Evolutionary conservation across 2,797 vertebrate species (phyloP).

Genomic region (Coreius guichenoti): DNA sequence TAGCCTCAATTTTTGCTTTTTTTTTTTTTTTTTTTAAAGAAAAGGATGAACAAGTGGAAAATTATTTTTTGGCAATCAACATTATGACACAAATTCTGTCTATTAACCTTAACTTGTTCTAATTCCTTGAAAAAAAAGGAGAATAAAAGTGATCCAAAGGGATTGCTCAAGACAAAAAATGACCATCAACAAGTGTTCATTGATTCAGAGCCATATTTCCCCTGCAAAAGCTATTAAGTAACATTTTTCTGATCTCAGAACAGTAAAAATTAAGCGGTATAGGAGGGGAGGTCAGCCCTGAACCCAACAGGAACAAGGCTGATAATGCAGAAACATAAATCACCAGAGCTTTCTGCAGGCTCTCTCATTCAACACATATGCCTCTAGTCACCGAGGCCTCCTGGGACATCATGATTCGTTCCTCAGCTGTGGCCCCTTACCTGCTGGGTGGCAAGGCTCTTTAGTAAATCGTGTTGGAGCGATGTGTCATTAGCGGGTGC

Average conservation of each 20-base stretch:
- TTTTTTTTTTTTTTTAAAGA: background rate
- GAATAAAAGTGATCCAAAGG: background rate
- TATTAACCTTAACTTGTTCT: background rate
- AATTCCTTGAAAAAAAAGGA: background rate
- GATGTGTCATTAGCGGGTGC: conserved; percentile 55
- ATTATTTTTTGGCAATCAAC: background rate
- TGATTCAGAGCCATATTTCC: background rate
- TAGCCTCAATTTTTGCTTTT: background rate
- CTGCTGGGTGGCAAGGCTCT: conserved; percentile 56
- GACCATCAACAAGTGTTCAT: background rate
- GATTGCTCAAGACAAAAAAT: background rate
- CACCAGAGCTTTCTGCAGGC: conserved; percentile 34
- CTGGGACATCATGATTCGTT: conserved; percentile 54
- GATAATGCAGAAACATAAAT: conserved; percentile 57
- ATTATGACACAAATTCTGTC: background rate
- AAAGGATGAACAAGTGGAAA: background rate
- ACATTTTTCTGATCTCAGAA: conserved; percentile 10
- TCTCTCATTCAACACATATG: conserved; percentile 61
- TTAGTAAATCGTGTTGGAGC: conserved; percentile 27
- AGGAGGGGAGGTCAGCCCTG: background rate
- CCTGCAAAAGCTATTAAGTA: conserved; percentile 25
- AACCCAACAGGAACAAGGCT: conserved; percentile 24
- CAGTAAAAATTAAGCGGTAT: background rate
- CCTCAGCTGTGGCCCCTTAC: conserved; percentile 63
- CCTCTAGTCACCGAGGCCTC: conserved; percentile 37